These are phyloP conservation scores for Myotis yumanensis DNA, from an alignment of 2,113 vertebrate genomes.

Conservation along the genomic window DNA sequence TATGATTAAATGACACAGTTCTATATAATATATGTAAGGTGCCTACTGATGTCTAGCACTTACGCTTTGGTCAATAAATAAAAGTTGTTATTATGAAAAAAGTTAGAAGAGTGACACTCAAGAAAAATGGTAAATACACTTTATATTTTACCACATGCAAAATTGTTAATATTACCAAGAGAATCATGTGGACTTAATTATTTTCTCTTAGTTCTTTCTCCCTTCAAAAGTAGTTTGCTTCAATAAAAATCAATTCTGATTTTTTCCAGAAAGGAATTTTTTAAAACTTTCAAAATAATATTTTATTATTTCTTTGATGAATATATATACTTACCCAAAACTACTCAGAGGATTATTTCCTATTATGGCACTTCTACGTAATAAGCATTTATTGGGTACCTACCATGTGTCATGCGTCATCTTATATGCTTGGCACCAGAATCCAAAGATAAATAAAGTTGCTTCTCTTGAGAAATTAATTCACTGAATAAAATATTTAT, in stretches of 20 bases:
- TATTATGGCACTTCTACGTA: background rate
- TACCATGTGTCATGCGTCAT: background rate
- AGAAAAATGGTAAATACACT: background rate
- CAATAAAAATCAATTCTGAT: conserved; percentile 12
- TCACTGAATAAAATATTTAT: background rate
- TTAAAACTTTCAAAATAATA: background rate
- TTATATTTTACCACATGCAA: background rate
- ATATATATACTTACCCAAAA: background rate
- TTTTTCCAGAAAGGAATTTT: background rate
- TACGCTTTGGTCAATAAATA: background rate
- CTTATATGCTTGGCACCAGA: background rate
- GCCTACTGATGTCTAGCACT: background rate
- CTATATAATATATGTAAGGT: background rate
- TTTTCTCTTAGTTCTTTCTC: background rate
- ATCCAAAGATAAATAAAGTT: background rate
- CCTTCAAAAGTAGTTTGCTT: background rate
- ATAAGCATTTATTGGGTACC: background rate
- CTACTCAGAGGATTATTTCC: background rate
- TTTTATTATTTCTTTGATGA: background rate
- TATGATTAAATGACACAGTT: conserved; percentile 6
- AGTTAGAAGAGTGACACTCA: background rate
- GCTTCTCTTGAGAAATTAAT: conserved; percentile 20
- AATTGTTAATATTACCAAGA: background rate
- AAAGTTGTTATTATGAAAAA: background rate
- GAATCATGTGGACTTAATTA: background rate